Percentiles rank a stretch among this genome's conserved stretches.
Conservation (phyloP, 2,888 invertebrate species). For the Polyploca ridens region DNA sequence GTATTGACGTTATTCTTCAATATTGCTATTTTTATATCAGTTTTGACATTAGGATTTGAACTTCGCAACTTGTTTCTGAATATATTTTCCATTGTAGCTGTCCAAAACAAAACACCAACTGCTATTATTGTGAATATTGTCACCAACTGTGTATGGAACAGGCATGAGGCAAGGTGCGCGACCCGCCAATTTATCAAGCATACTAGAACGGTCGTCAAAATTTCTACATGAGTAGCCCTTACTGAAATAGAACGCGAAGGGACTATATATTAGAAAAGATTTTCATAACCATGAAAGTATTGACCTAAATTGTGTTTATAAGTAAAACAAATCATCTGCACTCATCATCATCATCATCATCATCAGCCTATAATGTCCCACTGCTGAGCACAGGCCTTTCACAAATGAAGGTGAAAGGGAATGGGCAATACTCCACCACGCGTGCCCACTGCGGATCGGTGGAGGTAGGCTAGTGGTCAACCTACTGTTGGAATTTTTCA, state of each 20-base stretch:
- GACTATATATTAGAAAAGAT: slow-evolving; percentile 16
- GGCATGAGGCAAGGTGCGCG: slow-evolving; percentile 43
- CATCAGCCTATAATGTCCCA: too few species aligned
- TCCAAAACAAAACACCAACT: slow-evolving; percentile 73
- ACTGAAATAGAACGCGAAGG: slow-evolving; percentile 55
- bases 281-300: background rate
- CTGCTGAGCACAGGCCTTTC: too few species aligned
- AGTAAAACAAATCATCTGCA: too few species aligned
- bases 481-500: too few species aligned
- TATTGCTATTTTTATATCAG: slow-evolving; percentile 32
- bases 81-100: slow-evolving; percentile 54
- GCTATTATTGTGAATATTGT: slow-evolving; percentile 59
- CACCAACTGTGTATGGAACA: slow-evolving; percentile 46
- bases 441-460: too few species aligned
- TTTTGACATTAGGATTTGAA: slow-evolving; percentile 24
- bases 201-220: slow-evolving; percentile 49
- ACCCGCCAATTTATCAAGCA: slow-evolving; percentile 60
- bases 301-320: too few species aligned
- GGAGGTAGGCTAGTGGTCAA: too few species aligned
- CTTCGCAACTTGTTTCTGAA: slow-evolving; percentile 33
- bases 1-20: slow-evolving; percentile 19
- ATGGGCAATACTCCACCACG: too few species aligned
- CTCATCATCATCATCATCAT: too few species aligned
- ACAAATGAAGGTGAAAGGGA: too few species aligned
- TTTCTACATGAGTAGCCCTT: slow-evolving; percentile 39